A percentile compares a stretch with the other conserved stretches of the same genome.
phyloP scores from a whole-genome alignment of 2,888 invertebrate species.

The Aproaerema taeniolella region DNA sequence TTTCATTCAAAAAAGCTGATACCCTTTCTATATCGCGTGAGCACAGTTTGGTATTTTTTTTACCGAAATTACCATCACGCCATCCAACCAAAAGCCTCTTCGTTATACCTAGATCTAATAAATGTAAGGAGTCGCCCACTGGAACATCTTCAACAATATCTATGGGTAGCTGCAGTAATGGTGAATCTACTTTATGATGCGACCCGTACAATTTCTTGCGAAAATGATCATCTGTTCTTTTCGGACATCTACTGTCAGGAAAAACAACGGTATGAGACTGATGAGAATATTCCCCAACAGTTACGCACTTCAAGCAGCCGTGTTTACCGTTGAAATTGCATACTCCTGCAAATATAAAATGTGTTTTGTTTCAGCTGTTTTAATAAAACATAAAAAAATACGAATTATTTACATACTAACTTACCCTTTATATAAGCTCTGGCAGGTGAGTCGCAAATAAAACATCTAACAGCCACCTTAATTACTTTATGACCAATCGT shows the following conservation, averaged over 20 bases:
- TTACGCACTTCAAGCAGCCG: slow-evolving; percentile 21
- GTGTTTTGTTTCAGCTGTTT: neutral
- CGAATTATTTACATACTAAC: too few relatives aligned
- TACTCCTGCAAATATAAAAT: slow-evolving; percentile 16
- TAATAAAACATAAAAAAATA: neutral
- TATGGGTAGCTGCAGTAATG: slow-evolving; percentile 2
- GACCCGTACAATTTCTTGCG: neutral
- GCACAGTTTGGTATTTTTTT: slow-evolving; percentile 17
- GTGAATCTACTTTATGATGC: slow-evolving; percentile 5
- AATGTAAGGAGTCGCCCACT: slow-evolving; percentile 19
- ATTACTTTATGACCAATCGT: neutral
- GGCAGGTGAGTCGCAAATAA: slow-evolving; percentile 16
- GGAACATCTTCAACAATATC: slow-evolving; percentile 14
- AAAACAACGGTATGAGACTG: slow-evolving; percentile 18
- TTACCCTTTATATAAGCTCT: slow-evolving; percentile 3
- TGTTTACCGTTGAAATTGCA: slow-evolving; percentile 19
- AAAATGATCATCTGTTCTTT: neutral
- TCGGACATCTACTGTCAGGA: neutral
- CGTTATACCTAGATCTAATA: slow-evolving; percentile 23
- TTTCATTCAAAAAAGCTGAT: neutral
- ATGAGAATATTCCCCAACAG: slow-evolving; percentile 21
- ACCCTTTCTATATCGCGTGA: slow-evolving; percentile 10
- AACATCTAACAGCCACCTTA: slow-evolving; percentile 9
- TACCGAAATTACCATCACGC: slow-evolving; percentile 23
- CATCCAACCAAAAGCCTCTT: slow-evolving; percentile 22